These are phyloP conservation scores for Bergia sp. DNA, from an alignment of 92 coral and sea anemone species.

Conservation along the genomic window DNA sequence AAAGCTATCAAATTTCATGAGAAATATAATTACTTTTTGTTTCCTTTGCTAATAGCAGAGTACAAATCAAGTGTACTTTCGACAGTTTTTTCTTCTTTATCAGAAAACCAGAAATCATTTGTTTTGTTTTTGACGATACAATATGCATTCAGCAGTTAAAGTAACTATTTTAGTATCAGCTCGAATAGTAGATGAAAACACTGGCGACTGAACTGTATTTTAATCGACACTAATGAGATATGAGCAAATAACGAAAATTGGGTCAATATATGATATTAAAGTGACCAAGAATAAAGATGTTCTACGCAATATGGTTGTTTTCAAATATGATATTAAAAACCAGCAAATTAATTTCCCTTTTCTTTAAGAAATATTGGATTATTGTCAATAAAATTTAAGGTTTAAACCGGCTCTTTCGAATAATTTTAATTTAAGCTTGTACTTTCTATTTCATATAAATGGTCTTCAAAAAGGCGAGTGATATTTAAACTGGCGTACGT, in stretches of 20 bases:
- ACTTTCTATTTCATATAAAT: too few relatives aligned
- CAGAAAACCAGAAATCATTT: neutral
- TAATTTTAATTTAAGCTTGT: too few relatives aligned
- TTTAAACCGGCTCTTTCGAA: too few relatives aligned
- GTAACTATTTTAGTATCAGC: neutral
- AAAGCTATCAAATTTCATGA: neutral
- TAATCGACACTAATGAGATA: slow-evolving; percentile 9
- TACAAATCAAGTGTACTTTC: neutral
- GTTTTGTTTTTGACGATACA: neutral
- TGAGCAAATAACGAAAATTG: slow-evolving; percentile 6
- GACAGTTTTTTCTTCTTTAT: too few relatives aligned
- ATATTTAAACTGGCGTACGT: too few relatives aligned
- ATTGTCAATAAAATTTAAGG: too few relatives aligned
- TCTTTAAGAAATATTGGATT: too few relatives aligned
- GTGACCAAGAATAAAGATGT: neutral
- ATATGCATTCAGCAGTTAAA: neutral
- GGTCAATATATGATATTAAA: neutral
- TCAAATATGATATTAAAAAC: neutral
- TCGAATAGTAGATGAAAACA: neutral
- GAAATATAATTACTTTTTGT: neutral
- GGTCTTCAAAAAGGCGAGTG: too few relatives aligned
- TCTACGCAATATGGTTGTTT: neutral
- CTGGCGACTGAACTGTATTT: neutral
- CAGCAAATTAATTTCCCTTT: neutral
- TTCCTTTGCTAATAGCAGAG: slow-evolving; percentile 6